A percentile compares a stretch with the other conserved stretches of the same genome.
Conservation (phyloP, 2,797 vertebrate species). For the Darevskia mixta region DNA sequence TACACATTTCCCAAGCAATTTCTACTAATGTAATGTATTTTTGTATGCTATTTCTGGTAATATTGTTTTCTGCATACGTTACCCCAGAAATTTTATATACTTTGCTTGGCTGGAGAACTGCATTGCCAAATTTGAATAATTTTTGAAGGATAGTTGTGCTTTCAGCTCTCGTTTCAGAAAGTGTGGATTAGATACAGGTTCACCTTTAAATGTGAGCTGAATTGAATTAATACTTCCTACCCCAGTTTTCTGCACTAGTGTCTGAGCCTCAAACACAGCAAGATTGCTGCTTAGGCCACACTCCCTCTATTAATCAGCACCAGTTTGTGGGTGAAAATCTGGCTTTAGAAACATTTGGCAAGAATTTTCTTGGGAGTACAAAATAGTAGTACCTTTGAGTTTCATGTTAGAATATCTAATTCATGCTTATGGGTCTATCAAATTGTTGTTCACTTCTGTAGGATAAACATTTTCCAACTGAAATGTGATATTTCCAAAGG, state of each 20-base stretch:
- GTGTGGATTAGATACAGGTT: no score
- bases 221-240: no score
- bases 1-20: no score
- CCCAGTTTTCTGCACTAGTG: background rate
- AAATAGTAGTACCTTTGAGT: background rate
- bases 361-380: background rate
- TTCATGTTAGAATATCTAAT: background rate
- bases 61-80: no score
- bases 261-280: background rate
- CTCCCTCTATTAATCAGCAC: background rate
- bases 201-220: no score
- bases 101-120: no score
- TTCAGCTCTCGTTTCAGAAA: no score
- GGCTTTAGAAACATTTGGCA: background rate
- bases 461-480: background rate
- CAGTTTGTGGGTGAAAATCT: background rate
- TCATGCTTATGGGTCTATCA: background rate
- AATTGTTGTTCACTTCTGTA: background rate
- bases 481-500: conserved; percentile 3
- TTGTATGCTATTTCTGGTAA: no score
- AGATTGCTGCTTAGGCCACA: background rate
- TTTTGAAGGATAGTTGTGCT: no score
- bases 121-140: no score
- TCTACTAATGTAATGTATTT: no score
- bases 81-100: no score